Conservation (phyloP, 2,888 invertebrate genomes). For the Chloromyia formosa region DNA sequence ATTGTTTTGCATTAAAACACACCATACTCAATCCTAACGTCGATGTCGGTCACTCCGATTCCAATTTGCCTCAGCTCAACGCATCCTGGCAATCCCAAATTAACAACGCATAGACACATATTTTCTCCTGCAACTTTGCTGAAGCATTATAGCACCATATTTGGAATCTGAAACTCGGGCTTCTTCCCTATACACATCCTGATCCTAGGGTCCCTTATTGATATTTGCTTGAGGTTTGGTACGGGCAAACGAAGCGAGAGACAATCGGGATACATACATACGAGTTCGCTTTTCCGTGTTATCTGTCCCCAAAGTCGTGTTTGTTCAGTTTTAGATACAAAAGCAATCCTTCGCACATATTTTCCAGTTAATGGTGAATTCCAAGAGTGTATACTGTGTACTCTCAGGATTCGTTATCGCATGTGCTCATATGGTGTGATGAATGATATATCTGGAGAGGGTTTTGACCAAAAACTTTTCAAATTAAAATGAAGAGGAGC, state of each 20-base stretch:
- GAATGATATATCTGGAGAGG: slow-evolving; percentile 26
- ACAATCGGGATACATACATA: slow-evolving; percentile 18
- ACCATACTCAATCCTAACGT: too few species aligned
- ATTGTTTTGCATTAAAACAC: slow-evolving; percentile 8
- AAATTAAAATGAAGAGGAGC: not conserved
- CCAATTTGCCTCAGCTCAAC: not conserved
- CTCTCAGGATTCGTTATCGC: slow-evolving; percentile 24
- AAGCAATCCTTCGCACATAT: slow-evolving; percentile 30
- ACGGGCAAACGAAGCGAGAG: not conserved
- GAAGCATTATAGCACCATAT: too few species aligned
- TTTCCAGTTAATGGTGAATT: not conserved
- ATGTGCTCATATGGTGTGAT: slow-evolving; percentile 21
- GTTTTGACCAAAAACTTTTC: not conserved
- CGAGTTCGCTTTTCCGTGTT: slow-evolving; percentile 25
- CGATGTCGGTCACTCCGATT: too few species aligned
- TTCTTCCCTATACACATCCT: too few species aligned
- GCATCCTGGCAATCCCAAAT: not conserved
- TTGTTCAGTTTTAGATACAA: slow-evolving; percentile 19
- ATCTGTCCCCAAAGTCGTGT: slow-evolving; percentile 28
- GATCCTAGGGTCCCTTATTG: slow-evolving; percentile 23
- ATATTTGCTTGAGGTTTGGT: slow-evolving; percentile 32
- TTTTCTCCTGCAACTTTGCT: too few species aligned
- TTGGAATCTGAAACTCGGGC: too few species aligned
- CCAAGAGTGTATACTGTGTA: not conserved
- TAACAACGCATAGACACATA: too few species aligned